Conservation (phyloP, 2,888 invertebrate genomes). For the Harpalus rubripes region DNA sequence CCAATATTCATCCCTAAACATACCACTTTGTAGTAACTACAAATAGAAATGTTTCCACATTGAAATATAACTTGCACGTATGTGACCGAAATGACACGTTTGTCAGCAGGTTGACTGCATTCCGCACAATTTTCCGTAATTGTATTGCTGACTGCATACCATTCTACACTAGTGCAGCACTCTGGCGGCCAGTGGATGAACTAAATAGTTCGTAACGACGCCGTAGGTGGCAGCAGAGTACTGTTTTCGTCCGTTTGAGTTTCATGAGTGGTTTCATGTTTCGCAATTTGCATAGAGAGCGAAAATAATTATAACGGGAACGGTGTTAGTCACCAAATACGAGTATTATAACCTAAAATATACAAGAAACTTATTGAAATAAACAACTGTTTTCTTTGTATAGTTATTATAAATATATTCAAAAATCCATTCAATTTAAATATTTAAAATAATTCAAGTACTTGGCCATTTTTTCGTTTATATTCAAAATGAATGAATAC, state of each 20-base stretch:
- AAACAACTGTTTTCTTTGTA: too few relatives aligned
- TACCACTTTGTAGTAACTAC: conserved; percentile 3
- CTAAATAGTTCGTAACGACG: conserved; percentile 13
- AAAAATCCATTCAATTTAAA: too few relatives aligned
- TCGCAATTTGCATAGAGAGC: not conserved
- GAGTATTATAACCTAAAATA: too few relatives aligned
- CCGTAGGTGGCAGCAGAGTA: conserved; percentile 34
- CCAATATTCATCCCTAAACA: not conserved
- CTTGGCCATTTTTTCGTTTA: too few relatives aligned
- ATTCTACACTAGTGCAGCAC: conserved; percentile 9
- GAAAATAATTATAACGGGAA: not conserved
- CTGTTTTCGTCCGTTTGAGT: not conserved
- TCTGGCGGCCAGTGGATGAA: conserved; percentile 33
- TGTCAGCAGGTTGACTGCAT: conserved; percentile 5
- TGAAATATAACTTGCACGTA: conserved; percentile 23
- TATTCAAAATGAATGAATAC: too few relatives aligned
- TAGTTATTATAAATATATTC: too few relatives aligned
- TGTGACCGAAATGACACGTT: conserved; percentile 42
- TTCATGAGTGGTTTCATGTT: not conserved
- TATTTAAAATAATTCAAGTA: too few relatives aligned
- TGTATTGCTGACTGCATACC: conserved; percentile 10
- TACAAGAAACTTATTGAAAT: too few relatives aligned
- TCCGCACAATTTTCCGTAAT: conserved; percentile 6
- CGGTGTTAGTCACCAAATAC: not conserved
- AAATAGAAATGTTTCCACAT: conserved; percentile 10